Evolutionary conservation across 2,888 invertebrate species (phyloP).

Genomic region (Drosophila formosana): DNA sequence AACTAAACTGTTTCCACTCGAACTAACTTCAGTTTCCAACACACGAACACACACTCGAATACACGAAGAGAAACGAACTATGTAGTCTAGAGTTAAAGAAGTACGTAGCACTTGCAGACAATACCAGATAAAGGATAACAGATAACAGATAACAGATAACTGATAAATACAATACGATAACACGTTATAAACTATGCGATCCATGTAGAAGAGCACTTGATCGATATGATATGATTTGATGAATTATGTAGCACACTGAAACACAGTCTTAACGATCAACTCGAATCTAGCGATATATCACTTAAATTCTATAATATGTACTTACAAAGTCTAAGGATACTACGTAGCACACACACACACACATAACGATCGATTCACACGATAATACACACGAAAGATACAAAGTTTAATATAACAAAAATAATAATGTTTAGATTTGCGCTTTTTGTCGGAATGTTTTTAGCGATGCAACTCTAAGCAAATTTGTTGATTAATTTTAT

Average conservation of each 20-base stretch:
- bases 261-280: conserved; percentile 16
- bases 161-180: conserved; percentile 1
- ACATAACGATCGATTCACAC: conserved; percentile 25
- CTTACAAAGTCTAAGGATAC: conserved; percentile 63
- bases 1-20: conserved; percentile 30
- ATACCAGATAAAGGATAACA: conserved; percentile 55
- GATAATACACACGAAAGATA: conserved; percentile 22
- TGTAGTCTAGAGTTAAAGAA: conserved; percentile 62
- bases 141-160: no score
- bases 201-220: conserved; percentile 42
- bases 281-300: conserved; percentile 51
- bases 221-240: conserved; percentile 7
- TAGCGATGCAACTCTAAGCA: conserved; percentile 56
- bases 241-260: conserved; percentile 18
- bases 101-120: conserved; percentile 79
- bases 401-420: neutral
- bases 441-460: conserved; percentile 44
- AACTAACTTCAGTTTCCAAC: conserved; percentile 30
- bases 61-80: conserved; percentile 54
- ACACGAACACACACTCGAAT: conserved; percentile 11
- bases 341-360: conserved; percentile 50
- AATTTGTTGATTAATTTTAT: conserved; percentile 79
- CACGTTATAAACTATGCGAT: conserved; percentile 24
- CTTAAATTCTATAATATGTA: conserved; percentile 36
- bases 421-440: conserved; percentile 35